Evolutionary conservation across 2,797 vertebrate species (phyloP).

Genomic region (Enoplosus armatus): DNA sequence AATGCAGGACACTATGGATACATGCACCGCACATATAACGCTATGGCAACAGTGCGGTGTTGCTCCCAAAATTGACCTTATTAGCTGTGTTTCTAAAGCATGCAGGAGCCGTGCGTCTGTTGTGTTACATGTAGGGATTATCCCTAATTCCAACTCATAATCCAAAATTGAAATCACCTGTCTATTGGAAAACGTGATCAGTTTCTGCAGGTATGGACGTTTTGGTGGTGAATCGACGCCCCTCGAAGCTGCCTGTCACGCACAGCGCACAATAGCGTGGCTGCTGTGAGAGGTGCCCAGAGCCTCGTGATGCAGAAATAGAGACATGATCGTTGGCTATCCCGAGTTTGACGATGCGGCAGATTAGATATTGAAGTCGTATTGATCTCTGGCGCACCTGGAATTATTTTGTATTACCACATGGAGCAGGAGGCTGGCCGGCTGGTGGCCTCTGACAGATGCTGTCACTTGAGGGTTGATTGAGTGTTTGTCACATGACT

Average conservation of each 20-base stretch:
- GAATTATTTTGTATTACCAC: constrained; percentile 25
- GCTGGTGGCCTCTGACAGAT: constrained; percentile 21
- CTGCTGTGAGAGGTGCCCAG: background rate
- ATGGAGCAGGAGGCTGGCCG: constrained; percentile 8
- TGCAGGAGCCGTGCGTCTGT: background rate
- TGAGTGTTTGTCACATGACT: constrained; percentile 5
- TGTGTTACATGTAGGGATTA: background rate
- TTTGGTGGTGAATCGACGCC: constrained; percentile 13
- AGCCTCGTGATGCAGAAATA: constrained; percentile 15
- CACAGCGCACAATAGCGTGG: background rate
- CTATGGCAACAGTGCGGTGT: background rate
- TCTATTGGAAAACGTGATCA: background rate
- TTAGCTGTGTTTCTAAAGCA: background rate
- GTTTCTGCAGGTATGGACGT: background rate
- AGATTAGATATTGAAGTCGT: constrained; percentile 50
- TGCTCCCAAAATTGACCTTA: background rate
- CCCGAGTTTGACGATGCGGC: constrained; percentile 55
- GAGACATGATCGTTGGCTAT: background rate
- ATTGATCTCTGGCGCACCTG: constrained; percentile 57
- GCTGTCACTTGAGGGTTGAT: constrained; percentile 11
- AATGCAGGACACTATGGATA: background rate
- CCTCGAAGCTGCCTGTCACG: constrained; percentile 29
- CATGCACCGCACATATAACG: background rate
- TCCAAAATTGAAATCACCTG: background rate
- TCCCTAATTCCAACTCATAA: background rate